A percentile compares a stretch with the other conserved stretches of the same genome.
These are phyloP conservation scores for Alexandromys fortis DNA, from an alignment of 2,113 vertebrate genomes.

Conservation along the genomic window DNA sequence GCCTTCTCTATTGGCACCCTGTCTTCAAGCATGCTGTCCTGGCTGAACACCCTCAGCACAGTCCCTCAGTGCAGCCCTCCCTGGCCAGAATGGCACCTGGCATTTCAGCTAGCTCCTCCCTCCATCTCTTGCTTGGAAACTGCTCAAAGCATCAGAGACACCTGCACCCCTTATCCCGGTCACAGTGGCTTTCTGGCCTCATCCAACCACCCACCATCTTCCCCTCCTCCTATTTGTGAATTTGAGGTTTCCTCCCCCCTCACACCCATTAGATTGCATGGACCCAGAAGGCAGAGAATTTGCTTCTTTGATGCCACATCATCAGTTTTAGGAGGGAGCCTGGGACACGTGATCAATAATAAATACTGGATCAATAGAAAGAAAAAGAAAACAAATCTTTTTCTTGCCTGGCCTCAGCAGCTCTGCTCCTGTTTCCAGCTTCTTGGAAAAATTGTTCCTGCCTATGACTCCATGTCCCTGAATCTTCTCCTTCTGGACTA, in stretches of 20 bases:
- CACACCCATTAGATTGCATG: background rate
- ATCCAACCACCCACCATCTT: background rate
- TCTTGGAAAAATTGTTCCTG: background rate
- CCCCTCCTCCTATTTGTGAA: background rate
- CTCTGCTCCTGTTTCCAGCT: background rate
- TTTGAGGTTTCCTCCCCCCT: background rate
- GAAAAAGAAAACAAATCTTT: background rate
- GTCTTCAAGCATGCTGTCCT: background rate
- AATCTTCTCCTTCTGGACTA: background rate
- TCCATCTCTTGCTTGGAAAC: background rate
- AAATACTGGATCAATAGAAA: background rate
- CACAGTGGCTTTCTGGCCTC: background rate
- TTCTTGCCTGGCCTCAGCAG: background rate
- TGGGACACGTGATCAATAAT: background rate
- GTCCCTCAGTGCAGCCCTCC: background rate
- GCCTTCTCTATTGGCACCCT: background rate
- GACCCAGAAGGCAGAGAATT: background rate
- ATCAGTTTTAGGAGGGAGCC: background rate
- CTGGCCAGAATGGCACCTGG: no score
- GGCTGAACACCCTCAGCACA: background rate
- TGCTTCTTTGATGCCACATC: background rate
- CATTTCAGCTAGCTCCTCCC: background rate
- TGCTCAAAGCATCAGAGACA: background rate
- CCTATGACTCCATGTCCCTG: background rate
- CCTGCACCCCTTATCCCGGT: fast-evolving